Evolutionary conservation across 1,140 invertebrate species (phyloP).

Genomic region (Conus betulinus): DNA sequence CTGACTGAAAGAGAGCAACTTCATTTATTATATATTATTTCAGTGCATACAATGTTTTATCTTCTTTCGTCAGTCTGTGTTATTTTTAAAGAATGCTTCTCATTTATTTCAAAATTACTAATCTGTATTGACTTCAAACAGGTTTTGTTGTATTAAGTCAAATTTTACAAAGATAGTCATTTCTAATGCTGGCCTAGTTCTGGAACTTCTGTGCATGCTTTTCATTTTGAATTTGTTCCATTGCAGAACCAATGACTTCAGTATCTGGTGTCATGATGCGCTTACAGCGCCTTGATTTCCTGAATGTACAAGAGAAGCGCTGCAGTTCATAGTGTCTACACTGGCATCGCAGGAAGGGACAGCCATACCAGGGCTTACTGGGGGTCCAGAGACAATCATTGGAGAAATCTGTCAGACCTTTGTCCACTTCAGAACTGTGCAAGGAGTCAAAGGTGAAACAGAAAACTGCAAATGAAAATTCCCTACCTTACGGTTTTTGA

Average conservation of each 20-base stretch:
- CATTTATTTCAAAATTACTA: too few species aligned
- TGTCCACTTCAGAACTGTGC: constrained; percentile 58
- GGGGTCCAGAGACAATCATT: constrained; percentile 56
- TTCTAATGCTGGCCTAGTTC: too few species aligned
- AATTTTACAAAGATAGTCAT: too few species aligned
- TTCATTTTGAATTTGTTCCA: not conserved
- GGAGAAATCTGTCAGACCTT: constrained; percentile 65
- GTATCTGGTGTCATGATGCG: constrained; percentile 41
- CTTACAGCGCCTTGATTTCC: constrained; percentile 63
- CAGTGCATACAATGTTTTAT: too few species aligned
- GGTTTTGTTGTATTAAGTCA: too few species aligned
- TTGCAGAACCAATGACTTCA: not conserved
- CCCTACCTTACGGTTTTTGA: too few species aligned
- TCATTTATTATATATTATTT: too few species aligned
- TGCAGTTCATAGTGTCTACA: constrained; percentile 57
- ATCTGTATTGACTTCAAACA: too few species aligned
- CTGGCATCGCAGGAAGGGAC: constrained; percentile 55
- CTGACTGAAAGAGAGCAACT: too few species aligned
- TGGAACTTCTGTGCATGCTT: not conserved
- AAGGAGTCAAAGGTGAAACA: constrained; percentile 45
- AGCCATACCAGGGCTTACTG: constrained; percentile 61
- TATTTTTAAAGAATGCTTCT: too few species aligned
- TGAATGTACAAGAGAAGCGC: constrained; percentile 64
- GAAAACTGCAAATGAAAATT: constrained; percentile 3
- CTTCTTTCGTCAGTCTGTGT: too few species aligned